These are phyloP conservation scores for Eulemur macaco DNA, from an alignment of 2,113 vertebrate genomes.

Conservation along the genomic window DNA sequence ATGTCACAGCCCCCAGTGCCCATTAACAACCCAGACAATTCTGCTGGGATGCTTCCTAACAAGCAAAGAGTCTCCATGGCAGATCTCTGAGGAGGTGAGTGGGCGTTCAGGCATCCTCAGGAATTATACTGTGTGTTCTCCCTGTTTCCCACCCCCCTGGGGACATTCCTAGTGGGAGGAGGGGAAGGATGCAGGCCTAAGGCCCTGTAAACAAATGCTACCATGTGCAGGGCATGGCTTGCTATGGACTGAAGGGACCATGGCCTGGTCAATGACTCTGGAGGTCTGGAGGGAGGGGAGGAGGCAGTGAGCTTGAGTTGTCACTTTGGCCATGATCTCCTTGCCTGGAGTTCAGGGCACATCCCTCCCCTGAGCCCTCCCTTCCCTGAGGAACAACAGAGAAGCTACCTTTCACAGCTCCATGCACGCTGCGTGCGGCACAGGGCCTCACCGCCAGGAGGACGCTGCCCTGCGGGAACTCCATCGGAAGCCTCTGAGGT, in stretches of 20 bases:
- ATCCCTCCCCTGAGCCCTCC: background rate
- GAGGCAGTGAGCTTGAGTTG: background rate
- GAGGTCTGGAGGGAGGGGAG: no score
- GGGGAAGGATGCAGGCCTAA: background rate
- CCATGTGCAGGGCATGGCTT: background rate
- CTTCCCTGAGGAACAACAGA: background rate
- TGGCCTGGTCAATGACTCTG: background rate
- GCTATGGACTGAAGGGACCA: background rate
- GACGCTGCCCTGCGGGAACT: background rate
- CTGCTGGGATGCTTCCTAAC: background rate
- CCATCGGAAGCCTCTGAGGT: background rate
- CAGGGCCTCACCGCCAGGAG: no score
- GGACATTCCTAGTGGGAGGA: background rate
- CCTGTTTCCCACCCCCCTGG: background rate
- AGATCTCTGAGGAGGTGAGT: background rate
- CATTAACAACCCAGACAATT: rapidly evolving
- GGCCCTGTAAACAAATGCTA: background rate
- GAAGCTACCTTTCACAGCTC: background rate
- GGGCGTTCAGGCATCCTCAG: background rate
- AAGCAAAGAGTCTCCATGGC: background rate
- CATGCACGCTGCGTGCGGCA: rapidly evolving
- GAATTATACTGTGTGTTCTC: background rate
- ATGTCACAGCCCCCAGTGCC: background rate
- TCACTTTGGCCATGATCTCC: background rate
- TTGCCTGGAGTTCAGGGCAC: background rate